Evolutionary conservation across 2,797 vertebrate genomes (phyloP).

Genomic region (Phrynocephalus vlangalii): DNA sequence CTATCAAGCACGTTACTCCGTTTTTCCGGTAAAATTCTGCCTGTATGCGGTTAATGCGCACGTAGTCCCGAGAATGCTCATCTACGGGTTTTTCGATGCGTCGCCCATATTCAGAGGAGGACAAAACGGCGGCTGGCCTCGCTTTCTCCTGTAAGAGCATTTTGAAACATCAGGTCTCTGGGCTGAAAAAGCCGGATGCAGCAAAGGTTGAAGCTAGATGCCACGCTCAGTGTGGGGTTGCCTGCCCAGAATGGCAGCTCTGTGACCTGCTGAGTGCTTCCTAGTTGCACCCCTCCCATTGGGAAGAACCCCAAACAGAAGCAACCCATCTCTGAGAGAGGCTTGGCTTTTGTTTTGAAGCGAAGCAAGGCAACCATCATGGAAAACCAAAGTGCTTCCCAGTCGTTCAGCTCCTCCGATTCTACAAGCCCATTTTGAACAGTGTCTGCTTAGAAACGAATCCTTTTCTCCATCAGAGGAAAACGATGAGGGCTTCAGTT

Average conservation of each 20-base stretch:
- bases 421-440: background rate
- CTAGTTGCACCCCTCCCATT: background rate
- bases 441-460: background rate
- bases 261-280: background rate
- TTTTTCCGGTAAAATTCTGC: conserved; percentile 85
- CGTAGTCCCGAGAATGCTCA: conserved; percentile 61
- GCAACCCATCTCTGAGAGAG: background rate
- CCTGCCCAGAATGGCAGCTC: background rate
- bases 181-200: background rate
- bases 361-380: background rate
- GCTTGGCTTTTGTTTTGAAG: background rate
- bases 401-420: background rate
- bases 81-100: conserved; percentile 66
- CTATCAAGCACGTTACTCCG: conserved; percentile 75
- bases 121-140: conserved; percentile 77
- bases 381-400: background rate
- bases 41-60: conserved; percentile 69
- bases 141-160: conserved; percentile 81
- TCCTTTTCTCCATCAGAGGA: background rate
- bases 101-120: conserved; percentile 85
- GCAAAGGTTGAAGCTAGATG: background rate
- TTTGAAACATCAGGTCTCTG: background rate
- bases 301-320: background rate
- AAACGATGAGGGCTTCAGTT: background rate
- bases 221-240: background rate